Base-by-base conservation (phyloP, 2,113 vertebrate species). In the Spea multiplicata region DNA sequence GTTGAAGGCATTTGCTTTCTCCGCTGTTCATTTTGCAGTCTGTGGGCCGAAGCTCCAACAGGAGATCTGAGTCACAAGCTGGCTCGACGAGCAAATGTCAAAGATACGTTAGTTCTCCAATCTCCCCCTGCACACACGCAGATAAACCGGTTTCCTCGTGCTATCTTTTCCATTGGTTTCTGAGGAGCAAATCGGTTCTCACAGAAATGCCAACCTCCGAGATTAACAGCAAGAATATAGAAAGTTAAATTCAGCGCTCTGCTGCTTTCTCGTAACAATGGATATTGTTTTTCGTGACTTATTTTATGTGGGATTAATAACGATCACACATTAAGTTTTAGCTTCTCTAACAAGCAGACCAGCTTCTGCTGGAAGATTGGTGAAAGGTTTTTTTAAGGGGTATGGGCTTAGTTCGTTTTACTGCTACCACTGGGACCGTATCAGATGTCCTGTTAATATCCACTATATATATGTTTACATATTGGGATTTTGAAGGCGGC, bases 61-160 rank as follows among this genome's bases (percentile, higher is more conserved):
- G 72, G 2, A 76, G 64, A 7, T 46, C 76, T 87, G 84, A 87
- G 76, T 86, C 85, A 85, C 59, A 61, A 44, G 3, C 64, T 65
- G 8, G 55, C 75, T 76, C 73, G 53, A 84, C 82, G 80, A 79
- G 84, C 81, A 88, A 88, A 88, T 87, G 87, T 89, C 87, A 88
- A n/a, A 81, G 75, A 75, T 71, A 73, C 76, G 68, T 79, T 78
- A 78, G 76, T 75, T 82, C 83, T 64, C 81, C 78, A 66, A 1
- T 45, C 81, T 81, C 81, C 71, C 64, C 78, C 76, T 1, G 65
- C 80, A 44, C 44, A 53, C 0, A 13, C 6, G 67, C 66, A 62
- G 55, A 30, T 67, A 44, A 16, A 55, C 53, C 74, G 30, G 47
- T 84, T 84, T 84, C 81, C 59, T 5, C 10, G 69, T 66, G 84